Conservation (phyloP, 2,113 vertebrate genomes). For the Bubo scandiacus region DNA sequence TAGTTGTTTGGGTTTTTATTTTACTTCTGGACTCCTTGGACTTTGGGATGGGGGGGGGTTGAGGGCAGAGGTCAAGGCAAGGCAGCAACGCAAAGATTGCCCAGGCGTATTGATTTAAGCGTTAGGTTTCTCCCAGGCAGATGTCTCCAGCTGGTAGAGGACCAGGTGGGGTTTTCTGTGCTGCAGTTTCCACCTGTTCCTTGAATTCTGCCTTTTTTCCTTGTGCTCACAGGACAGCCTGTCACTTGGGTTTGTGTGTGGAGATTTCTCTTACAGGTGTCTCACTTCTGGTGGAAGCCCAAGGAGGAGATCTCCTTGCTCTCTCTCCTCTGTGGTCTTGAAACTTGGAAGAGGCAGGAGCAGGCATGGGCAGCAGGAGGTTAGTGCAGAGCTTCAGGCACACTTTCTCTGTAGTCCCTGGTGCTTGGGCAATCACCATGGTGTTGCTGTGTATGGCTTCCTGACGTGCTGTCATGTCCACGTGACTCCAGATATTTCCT, state of each 20-base stretch:
- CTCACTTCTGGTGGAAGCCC: background rate
- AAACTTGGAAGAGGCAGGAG: background rate
- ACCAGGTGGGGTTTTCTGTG: background rate
- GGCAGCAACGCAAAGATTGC: background rate
- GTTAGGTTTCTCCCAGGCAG: background rate
- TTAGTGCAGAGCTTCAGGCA: background rate
- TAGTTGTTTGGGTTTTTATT: background rate
- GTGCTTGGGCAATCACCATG: background rate
- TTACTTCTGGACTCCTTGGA: background rate
- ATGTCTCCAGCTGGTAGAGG: background rate
- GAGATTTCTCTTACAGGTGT: background rate
- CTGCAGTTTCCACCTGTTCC: background rate
- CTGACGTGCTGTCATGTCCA: background rate
- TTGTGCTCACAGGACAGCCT: background rate
- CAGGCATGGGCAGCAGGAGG: background rate
- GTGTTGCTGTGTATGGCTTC: background rate
- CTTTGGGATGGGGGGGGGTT: background rate
- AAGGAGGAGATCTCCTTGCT: background rate
- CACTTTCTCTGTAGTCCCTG: background rate
- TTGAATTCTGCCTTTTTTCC: background rate
- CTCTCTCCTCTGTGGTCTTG: background rate
- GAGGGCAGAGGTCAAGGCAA: background rate
- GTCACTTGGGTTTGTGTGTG: background rate
- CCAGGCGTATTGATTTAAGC: background rate
- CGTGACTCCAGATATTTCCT: background rate